Conservation (phyloP, 2,888 invertebrate genomes). For the Cistogaster globosa region DNA sequence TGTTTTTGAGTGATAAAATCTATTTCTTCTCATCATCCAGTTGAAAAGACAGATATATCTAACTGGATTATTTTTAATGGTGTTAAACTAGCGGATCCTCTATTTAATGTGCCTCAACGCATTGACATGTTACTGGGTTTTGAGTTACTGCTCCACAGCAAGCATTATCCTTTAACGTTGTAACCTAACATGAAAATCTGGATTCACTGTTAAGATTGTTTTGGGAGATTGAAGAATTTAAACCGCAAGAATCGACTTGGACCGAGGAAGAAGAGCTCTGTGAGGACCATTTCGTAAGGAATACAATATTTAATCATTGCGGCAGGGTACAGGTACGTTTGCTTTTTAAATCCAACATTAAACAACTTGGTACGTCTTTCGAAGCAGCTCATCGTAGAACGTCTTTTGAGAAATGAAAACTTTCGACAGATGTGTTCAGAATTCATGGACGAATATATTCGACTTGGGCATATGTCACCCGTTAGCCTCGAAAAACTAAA, state of each 20-base stretch:
- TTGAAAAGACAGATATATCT: neutral
- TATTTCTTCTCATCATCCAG: neutral
- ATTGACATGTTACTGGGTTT: no score
- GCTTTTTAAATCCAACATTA: neutral
- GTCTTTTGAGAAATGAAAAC: conserved; percentile 23
- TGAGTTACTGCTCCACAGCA: neutral
- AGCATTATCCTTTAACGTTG: conserved; percentile 1
- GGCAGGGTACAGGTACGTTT: neutral
- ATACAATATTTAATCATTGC: neutral
- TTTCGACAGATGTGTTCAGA: conserved; percentile 41
- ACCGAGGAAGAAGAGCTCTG: neutral
- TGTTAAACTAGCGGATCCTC: no score
- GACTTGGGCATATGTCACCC: conserved; percentile 8
- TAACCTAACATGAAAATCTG: neutral
- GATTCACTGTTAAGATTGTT: no score
- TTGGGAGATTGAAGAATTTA: no score
- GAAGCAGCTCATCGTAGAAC: conserved; percentile 39
- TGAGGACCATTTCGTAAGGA: neutral
- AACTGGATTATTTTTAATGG: no score
- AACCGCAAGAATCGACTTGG: neutral
- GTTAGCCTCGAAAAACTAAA: neutral
- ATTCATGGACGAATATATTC: conserved; percentile 50
- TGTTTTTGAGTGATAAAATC: neutral
- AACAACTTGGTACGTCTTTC: neutral
- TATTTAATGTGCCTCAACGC: no score